Conservation (phyloP, 2,797 vertebrate genomes). For the Rhincodon typus region DNA sequence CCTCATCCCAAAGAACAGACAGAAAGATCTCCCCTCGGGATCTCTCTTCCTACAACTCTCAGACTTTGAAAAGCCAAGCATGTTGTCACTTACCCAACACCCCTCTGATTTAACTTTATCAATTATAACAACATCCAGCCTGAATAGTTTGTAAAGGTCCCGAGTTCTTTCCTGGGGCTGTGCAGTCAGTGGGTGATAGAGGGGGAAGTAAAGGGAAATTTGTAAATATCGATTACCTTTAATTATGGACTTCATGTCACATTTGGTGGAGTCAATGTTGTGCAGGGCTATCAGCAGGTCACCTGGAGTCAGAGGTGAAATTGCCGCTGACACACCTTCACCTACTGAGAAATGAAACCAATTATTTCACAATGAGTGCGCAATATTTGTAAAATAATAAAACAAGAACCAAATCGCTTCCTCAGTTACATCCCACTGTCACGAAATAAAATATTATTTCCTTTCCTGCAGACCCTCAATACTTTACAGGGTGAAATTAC, state of each 20-base stretch:
- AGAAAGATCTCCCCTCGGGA: neutral
- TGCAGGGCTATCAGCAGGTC: constrained; percentile 84
- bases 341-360: constrained; percentile 53
- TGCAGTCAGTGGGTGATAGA: neutral
- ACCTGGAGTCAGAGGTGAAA: constrained; percentile 84
- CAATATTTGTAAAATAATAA: neutral
- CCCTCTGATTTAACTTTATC: neutral
- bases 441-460: neutral
- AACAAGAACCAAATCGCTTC: neutral
- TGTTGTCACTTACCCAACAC: neutral
- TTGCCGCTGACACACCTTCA: constrained; percentile 71
- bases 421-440: neutral
- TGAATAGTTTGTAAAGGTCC: neutral
- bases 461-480: neutral
- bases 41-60: neutral
- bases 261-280: constrained; percentile 87
- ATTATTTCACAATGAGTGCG: neutral
- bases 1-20: neutral
- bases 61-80: neutral
- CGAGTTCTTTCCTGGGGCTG: neutral
- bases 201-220: accelerated
- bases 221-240: constrained; percentile 63
- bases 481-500: neutral
- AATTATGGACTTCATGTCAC: constrained; percentile 96
- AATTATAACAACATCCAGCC: neutral